Conservation (phyloP, 1,140 invertebrate species). For the Drosophila guanche region DNA sequence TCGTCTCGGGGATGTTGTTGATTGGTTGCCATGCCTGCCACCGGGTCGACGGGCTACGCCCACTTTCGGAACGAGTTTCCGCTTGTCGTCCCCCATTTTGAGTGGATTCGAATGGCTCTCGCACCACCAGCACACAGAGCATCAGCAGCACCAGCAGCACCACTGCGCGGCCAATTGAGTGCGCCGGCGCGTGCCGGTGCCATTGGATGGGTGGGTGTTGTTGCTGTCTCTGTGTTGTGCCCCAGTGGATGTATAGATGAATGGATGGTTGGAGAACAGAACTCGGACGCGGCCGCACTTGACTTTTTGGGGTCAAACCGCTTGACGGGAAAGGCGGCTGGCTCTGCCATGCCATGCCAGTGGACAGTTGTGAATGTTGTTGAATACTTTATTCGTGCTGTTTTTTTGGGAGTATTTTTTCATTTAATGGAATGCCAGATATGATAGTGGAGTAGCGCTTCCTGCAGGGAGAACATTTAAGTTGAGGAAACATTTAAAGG, state of each 20-base stretch:
- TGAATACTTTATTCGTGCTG: not conserved
- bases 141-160: no score
- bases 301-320: constrained; percentile 80
- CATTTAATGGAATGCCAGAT: constrained; percentile 16
- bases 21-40: constrained; percentile 68
- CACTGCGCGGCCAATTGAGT: constrained; percentile 61
- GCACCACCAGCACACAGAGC: not conserved
- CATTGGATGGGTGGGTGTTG: constrained; percentile 28
- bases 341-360: constrained; percentile 27
- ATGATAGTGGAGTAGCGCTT: constrained; percentile 1
- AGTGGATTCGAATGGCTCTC: constrained; percentile 42
- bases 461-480: not conserved
- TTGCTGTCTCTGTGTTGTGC: constrained; percentile 2
- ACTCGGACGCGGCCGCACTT: constrained; percentile 59
- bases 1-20: constrained; percentile 55
- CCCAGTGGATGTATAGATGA: constrained; percentile 1
- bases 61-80: constrained; percentile 49
- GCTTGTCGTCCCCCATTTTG: constrained; percentile 66
- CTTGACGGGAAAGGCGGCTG: constrained; percentile 50
- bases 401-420: constrained; percentile 38
- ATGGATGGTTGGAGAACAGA: constrained; percentile 16
- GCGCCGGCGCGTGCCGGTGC: constrained; percentile 74
- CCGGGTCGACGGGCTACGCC: constrained; percentile 53
- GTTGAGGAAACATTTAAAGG: not conserved
- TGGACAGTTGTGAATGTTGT: constrained; percentile 35